These are phyloP conservation scores for Geopemphigus sp. DNA, from an alignment of 1,140 invertebrate species.

Conservation along the genomic window DNA sequence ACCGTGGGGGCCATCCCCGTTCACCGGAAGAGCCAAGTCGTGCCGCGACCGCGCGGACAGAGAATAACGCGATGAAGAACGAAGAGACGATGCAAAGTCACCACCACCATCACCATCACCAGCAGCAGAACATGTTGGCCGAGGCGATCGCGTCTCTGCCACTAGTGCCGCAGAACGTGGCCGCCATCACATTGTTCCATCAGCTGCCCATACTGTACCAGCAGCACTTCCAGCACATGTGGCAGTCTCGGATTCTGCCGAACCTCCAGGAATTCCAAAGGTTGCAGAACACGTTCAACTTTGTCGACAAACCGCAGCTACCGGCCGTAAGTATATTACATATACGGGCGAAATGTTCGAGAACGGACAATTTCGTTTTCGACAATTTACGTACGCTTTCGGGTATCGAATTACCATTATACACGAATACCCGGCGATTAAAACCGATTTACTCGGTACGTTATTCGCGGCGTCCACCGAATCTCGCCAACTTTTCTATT, in stretches of 20 bases:
- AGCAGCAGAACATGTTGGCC: slow-evolving; percentile 31
- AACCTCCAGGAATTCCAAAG: slow-evolving; percentile 52
- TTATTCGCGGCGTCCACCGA: too few relatives aligned
- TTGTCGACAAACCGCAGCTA: slow-evolving; percentile 5
- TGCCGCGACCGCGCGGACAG: background rate
- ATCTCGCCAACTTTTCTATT: too few relatives aligned
- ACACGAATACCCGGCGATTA: too few relatives aligned
- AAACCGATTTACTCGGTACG: too few relatives aligned
- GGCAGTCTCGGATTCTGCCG: slow-evolving; percentile 51
- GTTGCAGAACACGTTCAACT: slow-evolving; percentile 26
- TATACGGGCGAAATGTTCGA: too few relatives aligned
- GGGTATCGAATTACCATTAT: too few relatives aligned
- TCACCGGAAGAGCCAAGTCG: slow-evolving; percentile 8
- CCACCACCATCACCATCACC: slow-evolving; percentile 2
- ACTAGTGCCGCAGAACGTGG: slow-evolving; percentile 36
- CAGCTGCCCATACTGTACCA: slow-evolving; percentile 51
- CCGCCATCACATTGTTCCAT: slow-evolving; percentile 39
- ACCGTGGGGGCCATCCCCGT: slow-evolving; percentile 17
- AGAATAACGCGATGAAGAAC: slow-evolving; percentile 25
- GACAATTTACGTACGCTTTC: too few relatives aligned
- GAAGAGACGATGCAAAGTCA: slow-evolving; percentile 22
- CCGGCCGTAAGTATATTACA: background rate
- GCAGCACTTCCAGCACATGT: slow-evolving; percentile 51
- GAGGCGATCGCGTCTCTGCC: slow-evolving; percentile 46
- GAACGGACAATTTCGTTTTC: too few relatives aligned